Conservation (phyloP, 2,797 vertebrate genomes). For the Gymnothorax javanicus region DNA sequence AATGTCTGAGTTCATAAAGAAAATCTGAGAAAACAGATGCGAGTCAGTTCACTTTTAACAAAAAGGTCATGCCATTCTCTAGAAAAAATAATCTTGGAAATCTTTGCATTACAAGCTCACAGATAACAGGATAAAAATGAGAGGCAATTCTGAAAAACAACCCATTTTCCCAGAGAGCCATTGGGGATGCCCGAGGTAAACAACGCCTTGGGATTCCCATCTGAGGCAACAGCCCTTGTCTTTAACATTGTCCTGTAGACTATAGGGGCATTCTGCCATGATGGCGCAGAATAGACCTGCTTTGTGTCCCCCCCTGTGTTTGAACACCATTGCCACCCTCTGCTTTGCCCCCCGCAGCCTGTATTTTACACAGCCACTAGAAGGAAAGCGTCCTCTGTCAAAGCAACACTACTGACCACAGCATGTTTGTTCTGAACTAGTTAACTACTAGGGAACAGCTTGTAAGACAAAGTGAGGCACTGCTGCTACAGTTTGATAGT, state of each 20-base stretch:
- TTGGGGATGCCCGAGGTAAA: slow-evolving; percentile 1
- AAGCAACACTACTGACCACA: slow-evolving; percentile 6
- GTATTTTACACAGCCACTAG: background rate
- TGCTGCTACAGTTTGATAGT: slow-evolving; percentile 47
- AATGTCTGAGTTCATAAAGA: background rate
- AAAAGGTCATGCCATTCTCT: background rate
- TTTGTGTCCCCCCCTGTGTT: slow-evolving; percentile 10
- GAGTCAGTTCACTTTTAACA: background rate
- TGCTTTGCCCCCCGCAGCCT: background rate
- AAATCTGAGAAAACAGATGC: background rate
- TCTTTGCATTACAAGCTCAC: background rate
- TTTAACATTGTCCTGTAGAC: slow-evolving; percentile 21
- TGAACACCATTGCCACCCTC: background rate
- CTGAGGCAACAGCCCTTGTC: background rate
- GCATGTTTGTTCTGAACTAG: slow-evolving; percentile 32
- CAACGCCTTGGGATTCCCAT: background rate
- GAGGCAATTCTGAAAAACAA: background rate
- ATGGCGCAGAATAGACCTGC: slow-evolving; percentile 11
- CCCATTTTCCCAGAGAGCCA: background rate
- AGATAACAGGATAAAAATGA: background rate
- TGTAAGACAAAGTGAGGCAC: slow-evolving; percentile 42
- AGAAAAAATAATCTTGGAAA: background rate
- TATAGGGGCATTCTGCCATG: slow-evolving; percentile 5
- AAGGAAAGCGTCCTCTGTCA: slow-evolving; percentile 16
- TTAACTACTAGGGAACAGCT: slow-evolving; percentile 35